Percentiles rank a stretch among this genome's conserved stretches.
Conservation (phyloP, 2,797 vertebrate species). For the Acipenser ruthenus region DNA sequence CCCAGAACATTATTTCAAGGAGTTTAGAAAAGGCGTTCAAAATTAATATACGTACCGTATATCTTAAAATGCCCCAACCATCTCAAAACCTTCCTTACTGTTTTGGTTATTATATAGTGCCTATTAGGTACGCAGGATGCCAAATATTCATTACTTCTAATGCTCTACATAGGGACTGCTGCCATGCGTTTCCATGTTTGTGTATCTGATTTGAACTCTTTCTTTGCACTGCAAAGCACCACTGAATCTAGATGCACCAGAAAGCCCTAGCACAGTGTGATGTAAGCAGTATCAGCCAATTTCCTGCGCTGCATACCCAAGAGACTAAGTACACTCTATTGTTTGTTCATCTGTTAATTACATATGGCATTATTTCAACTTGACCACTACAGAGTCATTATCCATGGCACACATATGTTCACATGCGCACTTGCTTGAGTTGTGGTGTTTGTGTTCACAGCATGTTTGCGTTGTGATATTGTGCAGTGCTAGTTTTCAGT, state of each 20-base stretch:
- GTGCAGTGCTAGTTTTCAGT: background rate
- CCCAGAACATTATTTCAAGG: too few species aligned
- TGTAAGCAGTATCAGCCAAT: constrained; percentile 18
- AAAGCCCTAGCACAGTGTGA: constrained; percentile 23
- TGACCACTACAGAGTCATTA: constrained; percentile 53
- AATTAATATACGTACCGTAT: too few species aligned
- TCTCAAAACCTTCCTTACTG: too few species aligned
- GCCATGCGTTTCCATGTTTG: constrained; percentile 34
- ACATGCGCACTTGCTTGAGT: constrained; percentile 40
- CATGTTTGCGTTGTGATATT: constrained; percentile 21
- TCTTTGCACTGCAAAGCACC: constrained; percentile 8
- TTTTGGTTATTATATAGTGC: too few species aligned
- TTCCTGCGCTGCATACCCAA: constrained; percentile 23
- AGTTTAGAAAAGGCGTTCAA: too few species aligned
- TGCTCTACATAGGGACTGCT: background rate
- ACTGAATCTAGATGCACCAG: constrained; percentile 17
- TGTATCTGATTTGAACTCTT: constrained; percentile 34
- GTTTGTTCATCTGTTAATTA: constrained; percentile 10
- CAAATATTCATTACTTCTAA: too few species aligned
- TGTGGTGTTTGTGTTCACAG: constrained; percentile 29
- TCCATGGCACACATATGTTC: constrained; percentile 44
- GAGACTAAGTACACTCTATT: constrained; percentile 32
- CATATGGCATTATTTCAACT: constrained; percentile 11
- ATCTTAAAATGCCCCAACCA: too few species aligned
- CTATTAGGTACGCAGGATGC: too few species aligned